Evolutionary conservation across 1,140 invertebrate genomes (phyloP).

Genomic region (Bombus huntii): DNA sequence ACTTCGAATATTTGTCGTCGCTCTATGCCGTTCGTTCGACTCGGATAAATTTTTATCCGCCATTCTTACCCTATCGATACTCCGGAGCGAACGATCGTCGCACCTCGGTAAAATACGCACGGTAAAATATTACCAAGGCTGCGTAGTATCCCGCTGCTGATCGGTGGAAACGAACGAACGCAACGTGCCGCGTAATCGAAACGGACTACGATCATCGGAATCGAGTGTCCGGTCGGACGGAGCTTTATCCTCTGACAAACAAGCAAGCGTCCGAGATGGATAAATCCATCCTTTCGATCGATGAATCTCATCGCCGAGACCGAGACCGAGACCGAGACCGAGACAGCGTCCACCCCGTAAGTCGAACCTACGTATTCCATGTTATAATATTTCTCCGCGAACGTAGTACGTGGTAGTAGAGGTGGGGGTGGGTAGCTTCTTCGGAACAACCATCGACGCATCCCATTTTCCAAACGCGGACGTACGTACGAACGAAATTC

Average conservation of each 20-base stretch:
- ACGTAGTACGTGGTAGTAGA: too few species aligned
- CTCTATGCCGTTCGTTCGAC: too few species aligned
- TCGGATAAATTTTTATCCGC: too few species aligned
- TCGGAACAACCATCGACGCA: not conserved
- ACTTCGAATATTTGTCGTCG: too few species aligned
- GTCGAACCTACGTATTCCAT: not conserved
- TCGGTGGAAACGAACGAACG: too few species aligned
- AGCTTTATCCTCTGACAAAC: not conserved
- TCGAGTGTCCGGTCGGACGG: not conserved
- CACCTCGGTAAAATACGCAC: too few species aligned
- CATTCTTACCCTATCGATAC: too few species aligned
- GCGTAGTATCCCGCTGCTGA: too few species aligned
- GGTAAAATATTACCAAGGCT: not conserved
- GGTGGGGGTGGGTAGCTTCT: not conserved
- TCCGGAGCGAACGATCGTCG: not conserved
- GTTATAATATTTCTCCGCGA: not conserved
- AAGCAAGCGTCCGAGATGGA: not conserved
- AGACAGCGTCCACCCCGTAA: too few species aligned
- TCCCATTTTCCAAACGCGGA: not conserved
- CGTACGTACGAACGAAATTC: not conserved
- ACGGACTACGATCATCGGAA: not conserved
- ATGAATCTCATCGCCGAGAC: not conserved
- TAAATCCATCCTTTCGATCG: conserved; percentile 15
- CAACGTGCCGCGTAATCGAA: not conserved
- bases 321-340: too few species aligned